Percentiles rank a stretch among this genome's conserved stretches.
Evolutionary conservation across 1,140 invertebrate genomes (phyloP).

Genomic region (Daktulosphaira vitifoliae): DNA sequence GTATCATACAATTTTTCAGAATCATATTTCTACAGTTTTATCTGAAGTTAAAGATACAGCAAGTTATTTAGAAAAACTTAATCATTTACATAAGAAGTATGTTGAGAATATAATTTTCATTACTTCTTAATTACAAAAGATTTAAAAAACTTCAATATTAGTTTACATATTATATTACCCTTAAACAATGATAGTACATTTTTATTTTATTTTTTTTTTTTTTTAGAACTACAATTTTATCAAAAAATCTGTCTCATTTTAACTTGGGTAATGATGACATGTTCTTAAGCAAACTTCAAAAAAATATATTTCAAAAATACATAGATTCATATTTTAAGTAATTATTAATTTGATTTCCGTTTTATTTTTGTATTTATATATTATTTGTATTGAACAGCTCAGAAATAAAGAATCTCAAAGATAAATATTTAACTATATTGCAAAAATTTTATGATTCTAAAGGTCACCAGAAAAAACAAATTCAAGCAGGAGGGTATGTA

Average conservation of each 20-base stretch:
- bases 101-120: no score
- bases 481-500: conserved; percentile 55
- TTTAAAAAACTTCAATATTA: conserved; percentile 9
- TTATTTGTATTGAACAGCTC: conserved; percentile 47
- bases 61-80: conserved; percentile 77
- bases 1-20: conserved; percentile 46
- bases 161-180: neutral
- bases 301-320: conserved; percentile 74
- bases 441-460: conserved; percentile 86
- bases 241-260: conserved; percentile 29
- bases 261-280: conserved; percentile 31
- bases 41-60: conserved; percentile 72
- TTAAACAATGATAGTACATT: conserved; percentile 31
- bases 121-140: conserved; percentile 35
- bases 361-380: neutral
- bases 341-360: conserved; percentile 38
- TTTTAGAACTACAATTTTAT: conserved; percentile 21
- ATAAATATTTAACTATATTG: conserved; percentile 63
- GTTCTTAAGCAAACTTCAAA: conserved; percentile 58
- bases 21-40: conserved; percentile 70
- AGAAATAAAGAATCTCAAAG: conserved; percentile 67
- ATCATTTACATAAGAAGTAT: conserved; percentile 81
- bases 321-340: conserved; percentile 68
- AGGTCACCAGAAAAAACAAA: conserved; percentile 88
- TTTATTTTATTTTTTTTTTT: conserved; percentile 30